Evolutionary conservation across 2,113 vertebrate species (phyloP).

Genomic region (Gobius niger): DNA sequence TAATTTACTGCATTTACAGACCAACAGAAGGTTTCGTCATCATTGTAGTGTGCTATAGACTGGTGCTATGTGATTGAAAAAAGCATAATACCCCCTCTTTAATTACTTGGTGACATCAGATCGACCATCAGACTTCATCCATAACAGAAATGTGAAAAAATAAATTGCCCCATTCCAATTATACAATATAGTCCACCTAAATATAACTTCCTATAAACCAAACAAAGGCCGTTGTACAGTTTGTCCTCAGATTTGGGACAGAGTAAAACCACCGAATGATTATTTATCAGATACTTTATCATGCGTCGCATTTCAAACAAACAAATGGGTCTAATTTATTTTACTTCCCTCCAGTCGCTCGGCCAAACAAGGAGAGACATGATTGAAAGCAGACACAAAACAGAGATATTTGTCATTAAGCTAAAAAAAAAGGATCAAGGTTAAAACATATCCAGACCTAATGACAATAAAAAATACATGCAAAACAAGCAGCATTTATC

Average conservation of each 20-base stretch:
- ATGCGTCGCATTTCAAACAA: slow-evolving; percentile 63
- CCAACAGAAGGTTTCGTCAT: no score
- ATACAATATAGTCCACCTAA: no score
- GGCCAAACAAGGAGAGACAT: slow-evolving; percentile 59
- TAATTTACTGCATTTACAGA: no score
- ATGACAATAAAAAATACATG: background rate
- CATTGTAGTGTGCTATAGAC: no score
- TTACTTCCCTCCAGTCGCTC: slow-evolving; percentile 57
- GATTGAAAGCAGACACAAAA: slow-evolving; percentile 71
- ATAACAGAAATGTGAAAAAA: no score
- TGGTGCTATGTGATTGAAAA: no score
- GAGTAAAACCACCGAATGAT: slow-evolving; percentile 52
- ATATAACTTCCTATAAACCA: no score
- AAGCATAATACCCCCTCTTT: no score
- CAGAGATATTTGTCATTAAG: slow-evolving; percentile 64
- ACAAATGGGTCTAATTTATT: slow-evolving; percentile 74
- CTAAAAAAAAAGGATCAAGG: slow-evolving; percentile 59
- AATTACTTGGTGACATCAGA: no score
- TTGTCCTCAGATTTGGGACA: slow-evolving; percentile 14
- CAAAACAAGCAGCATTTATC: slow-evolving; percentile 3
- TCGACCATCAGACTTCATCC: no score
- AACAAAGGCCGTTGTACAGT: background rate
- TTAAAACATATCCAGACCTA: background rate
- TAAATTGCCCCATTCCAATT: no score
- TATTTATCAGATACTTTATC: slow-evolving; percentile 71